phyloP scores from a whole-genome alignment of 2,888 invertebrate species.

The Colostygia pectinataria region DNA sequence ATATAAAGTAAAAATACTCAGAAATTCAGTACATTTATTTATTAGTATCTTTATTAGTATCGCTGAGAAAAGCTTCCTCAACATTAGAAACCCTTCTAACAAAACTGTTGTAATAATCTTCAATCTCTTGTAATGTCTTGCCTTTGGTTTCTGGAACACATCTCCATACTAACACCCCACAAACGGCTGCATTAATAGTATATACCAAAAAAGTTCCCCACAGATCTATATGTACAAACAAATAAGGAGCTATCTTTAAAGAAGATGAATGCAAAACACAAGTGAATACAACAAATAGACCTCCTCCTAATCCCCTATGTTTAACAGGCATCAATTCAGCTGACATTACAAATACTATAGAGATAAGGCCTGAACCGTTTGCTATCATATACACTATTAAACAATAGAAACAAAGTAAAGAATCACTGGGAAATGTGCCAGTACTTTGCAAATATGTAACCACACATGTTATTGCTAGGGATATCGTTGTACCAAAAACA shows the following conservation, averaged over 20 bases:
- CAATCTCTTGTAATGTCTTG: slow-evolving; percentile 31
- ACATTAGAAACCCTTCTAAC: too few species aligned
- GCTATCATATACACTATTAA: slow-evolving; percentile 24
- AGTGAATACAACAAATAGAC: slow-evolving; percentile 24
- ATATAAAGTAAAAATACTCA: too few species aligned
- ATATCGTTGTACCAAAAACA: too few species aligned
- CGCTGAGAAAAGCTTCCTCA: too few species aligned
- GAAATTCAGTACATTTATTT: too few species aligned
- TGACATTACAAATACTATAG: slow-evolving; percentile 19
- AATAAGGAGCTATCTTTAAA: slow-evolving; percentile 32
- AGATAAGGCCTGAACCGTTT: slow-evolving; percentile 22
- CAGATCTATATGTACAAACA: slow-evolving; percentile 25
- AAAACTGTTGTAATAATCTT: not conserved
- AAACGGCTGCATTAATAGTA: slow-evolving; percentile 16
- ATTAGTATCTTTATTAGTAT: too few species aligned
- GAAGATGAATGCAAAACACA: slow-evolving; percentile 27
- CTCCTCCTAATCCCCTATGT: slow-evolving; percentile 35
- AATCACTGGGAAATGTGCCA: slow-evolving; percentile 14
- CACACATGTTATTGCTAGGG: too few species aligned
- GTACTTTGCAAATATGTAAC: slow-evolving; percentile 3
- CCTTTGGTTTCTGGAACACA: slow-evolving; percentile 33
- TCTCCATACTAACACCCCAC: slow-evolving; percentile 25
- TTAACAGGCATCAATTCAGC: slow-evolving; percentile 35
- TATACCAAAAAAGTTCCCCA: slow-evolving; percentile 32
- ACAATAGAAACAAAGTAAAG: slow-evolving; percentile 25